Evolutionary conservation across 2,888 invertebrate genomes (phyloP).

Genomic region (Sphaeridia pumilis): DNA sequence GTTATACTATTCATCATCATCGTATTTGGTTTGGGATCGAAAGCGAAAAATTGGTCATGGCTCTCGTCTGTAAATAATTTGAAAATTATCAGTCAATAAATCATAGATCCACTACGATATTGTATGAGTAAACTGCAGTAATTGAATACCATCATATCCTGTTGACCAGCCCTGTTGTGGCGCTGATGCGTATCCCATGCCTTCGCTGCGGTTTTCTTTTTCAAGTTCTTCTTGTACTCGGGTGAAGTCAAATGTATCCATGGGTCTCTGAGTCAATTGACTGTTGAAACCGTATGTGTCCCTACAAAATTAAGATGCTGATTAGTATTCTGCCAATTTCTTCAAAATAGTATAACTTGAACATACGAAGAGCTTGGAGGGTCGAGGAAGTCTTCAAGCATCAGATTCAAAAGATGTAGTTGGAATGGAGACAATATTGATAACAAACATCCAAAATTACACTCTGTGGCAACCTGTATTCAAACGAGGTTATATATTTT

Average conservation of each 20-base stretch:
- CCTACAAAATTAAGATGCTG: too few species aligned
- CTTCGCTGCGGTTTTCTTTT: constrained; percentile 38
- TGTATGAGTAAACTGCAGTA: too few species aligned
- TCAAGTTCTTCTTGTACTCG: constrained; percentile 65
- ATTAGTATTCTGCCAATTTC: too few species aligned
- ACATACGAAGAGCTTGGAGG: constrained; percentile 46
- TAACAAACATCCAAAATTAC: constrained; percentile 64
- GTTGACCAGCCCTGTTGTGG: constrained; percentile 58
- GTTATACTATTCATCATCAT: constrained; percentile 46
- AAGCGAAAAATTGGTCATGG: constrained; percentile 55
- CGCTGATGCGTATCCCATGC: constrained; percentile 39
- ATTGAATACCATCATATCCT: background rate
- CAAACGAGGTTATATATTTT: too few species aligned
- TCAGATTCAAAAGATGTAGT: constrained; percentile 61
- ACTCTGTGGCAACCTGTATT: constrained; percentile 45
- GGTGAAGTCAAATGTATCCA: constrained; percentile 63
- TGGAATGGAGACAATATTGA: constrained; percentile 74
- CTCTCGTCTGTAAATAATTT: constrained; percentile 52
- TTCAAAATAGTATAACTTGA: too few species aligned
- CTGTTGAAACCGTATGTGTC: constrained; percentile 1
- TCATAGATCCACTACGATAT: too few species aligned
- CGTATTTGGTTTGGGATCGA: constrained; percentile 41
- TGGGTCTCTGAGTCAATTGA: constrained; percentile 53
- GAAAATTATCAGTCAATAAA: too few species aligned
- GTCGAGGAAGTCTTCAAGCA: constrained; percentile 55